phyloP scores from a whole-genome alignment of 2,113 vertebrate genomes.

The Crotalus helleri region DNA sequence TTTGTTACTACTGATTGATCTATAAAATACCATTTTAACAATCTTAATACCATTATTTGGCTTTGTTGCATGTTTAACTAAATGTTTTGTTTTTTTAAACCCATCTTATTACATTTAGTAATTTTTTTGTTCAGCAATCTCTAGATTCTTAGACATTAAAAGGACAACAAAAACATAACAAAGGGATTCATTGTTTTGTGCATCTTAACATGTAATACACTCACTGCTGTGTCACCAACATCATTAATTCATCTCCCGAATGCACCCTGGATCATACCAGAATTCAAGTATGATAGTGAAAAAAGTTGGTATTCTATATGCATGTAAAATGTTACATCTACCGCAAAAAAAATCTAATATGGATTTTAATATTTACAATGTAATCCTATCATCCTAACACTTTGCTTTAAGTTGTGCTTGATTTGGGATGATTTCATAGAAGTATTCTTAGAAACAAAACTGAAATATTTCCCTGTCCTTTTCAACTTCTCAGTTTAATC shows the following conservation, averaged over 20 bases:
- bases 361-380: not conserved
- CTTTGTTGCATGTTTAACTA: not conserved
- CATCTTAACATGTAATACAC: not conserved
- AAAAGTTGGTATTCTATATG: not conserved
- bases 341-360: not conserved
- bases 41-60: slow-evolving; percentile 1
- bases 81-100: not conserved
- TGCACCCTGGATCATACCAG: not conserved
- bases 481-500: not conserved
- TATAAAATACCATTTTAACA: not conserved
- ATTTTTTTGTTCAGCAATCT: slow-evolving; percentile 38
- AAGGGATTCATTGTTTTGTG: not conserved
- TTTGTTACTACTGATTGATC: not conserved
- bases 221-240: not conserved
- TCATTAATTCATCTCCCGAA: not conserved
- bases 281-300: not conserved
- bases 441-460: not conserved
- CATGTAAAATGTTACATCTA: not conserved
- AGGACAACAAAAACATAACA: not conserved
- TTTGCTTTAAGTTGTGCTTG: not conserved
- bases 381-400: not conserved
- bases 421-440: not conserved
- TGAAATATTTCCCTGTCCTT: not conserved
- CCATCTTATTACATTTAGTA: slow-evolving; percentile 22
- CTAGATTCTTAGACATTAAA: not conserved